These are phyloP conservation scores for Rhabditoides inermis DNA, from an alignment of 2,888 invertebrate species.

Conservation along the genomic window DNA sequence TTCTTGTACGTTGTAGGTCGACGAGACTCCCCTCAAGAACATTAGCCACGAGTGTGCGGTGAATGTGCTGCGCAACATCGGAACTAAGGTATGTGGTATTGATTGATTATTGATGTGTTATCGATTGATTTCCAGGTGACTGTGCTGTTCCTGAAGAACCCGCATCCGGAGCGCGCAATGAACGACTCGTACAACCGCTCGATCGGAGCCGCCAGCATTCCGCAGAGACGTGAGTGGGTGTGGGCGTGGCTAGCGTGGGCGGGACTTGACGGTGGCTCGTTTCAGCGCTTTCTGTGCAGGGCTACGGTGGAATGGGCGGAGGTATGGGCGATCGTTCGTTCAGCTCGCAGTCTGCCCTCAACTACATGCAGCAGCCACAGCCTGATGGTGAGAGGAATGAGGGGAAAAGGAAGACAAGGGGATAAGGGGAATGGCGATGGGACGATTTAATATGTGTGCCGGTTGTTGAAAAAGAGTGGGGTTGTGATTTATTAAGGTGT, in stretches of 20 bases:
- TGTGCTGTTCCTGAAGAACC: constrained; percentile 14
- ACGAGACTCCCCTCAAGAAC: constrained; percentile 76
- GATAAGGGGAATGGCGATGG: too few relatives aligned
- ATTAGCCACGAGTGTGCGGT: constrained; percentile 97
- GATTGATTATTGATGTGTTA: too few relatives aligned
- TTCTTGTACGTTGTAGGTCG: constrained; percentile 44
- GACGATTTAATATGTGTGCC: too few relatives aligned
- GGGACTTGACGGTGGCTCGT: neutral
- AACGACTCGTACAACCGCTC: constrained; percentile 10
- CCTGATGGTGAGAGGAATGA: too few relatives aligned
- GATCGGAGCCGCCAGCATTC: neutral
- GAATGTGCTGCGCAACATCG: constrained; percentile 84
- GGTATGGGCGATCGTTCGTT: constrained; percentile 11
- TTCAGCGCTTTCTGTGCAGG: constrained; percentile 32
- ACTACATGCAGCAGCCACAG: constrained; percentile 9
- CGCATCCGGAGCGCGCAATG: constrained; percentile 10
- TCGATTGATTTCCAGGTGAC: too few relatives aligned
- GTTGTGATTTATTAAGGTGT: too few relatives aligned
- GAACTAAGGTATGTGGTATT: constrained; percentile 76
- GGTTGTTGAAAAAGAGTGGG: too few relatives aligned
- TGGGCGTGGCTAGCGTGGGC: neutral
- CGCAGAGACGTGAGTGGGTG: neutral
- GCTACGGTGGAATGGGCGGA: constrained; percentile 8
- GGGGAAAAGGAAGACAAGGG: too few relatives aligned
- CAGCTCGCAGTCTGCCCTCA: constrained; percentile 22